Conservation (phyloP, 2,113 vertebrate genomes). For the Genyomyrus donnyi region DNA sequence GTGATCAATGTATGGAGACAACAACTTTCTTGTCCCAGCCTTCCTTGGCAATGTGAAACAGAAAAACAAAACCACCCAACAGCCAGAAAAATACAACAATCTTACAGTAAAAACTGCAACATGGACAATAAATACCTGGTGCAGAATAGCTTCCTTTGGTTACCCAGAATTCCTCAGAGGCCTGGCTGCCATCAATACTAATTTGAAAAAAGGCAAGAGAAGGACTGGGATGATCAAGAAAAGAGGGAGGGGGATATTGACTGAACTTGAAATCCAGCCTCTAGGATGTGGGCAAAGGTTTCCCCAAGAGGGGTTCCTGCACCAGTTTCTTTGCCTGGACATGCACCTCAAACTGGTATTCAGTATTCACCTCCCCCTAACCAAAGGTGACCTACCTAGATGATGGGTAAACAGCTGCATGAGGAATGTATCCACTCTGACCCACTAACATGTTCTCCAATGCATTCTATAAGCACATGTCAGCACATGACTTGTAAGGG, state of each 20-base stretch:
- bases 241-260: neutral
- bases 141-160: conserved; percentile 15
- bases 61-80: neutral
- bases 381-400: conserved; percentile 1
- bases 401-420: neutral
- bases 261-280: neutral
- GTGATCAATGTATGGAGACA: neutral
- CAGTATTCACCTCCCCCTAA: neutral
- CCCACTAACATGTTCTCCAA: neutral
- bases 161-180: conserved; percentile 23
- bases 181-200: conserved; percentile 23
- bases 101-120: neutral
- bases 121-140: neutral
- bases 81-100: neutral
- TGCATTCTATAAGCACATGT: neutral
- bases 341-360: neutral
- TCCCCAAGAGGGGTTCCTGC: neutral
- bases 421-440: neutral
- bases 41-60: conserved; percentile 15
- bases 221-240: neutral
- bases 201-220: conserved; percentile 19
- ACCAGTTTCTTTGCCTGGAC: neutral
- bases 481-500: neutral
- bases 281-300: neutral
- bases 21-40: neutral